Evolutionary conservation across 2,797 vertebrate genomes (phyloP).

Genomic region (Pachyuromys duprasi): DNA sequence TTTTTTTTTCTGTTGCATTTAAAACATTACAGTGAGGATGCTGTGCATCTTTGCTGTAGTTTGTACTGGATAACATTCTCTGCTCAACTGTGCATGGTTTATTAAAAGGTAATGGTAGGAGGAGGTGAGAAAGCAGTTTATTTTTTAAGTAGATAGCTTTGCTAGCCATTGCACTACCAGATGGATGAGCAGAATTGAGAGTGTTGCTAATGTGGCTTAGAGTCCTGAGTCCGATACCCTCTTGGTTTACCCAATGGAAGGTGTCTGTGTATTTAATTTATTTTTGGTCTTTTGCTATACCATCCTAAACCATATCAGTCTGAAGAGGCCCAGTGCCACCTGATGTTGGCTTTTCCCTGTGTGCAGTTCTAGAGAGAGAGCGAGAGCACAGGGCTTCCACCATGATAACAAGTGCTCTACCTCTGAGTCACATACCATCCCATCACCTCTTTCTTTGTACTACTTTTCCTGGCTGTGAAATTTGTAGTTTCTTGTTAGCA

Average conservation of each 20-base stretch:
- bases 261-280: background rate
- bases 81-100: constrained; percentile 10
- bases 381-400: background rate
- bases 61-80: constrained; percentile 16
- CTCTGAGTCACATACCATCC: background rate
- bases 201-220: background rate
- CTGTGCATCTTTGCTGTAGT: constrained; percentile 24
- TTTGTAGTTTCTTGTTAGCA: background rate
- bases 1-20: background rate
- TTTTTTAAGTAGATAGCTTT: constrained; percentile 47
- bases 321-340: background rate
- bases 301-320: background rate
- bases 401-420: background rate
- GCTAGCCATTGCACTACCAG: background rate
- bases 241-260: background rate
- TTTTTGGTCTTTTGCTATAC: background rate
- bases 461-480: constrained; percentile 22
- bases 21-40: constrained; percentile 53
- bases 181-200: background rate
- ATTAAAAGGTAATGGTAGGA: constrained; percentile 32
- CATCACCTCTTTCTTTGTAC: background rate
- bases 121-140: constrained; percentile 18
- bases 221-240: background rate
- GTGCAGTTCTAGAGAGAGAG: background rate
- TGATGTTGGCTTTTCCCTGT: background rate